Conservation (phyloP, 2,113 vertebrate species). For the Octodon degus region DNA sequence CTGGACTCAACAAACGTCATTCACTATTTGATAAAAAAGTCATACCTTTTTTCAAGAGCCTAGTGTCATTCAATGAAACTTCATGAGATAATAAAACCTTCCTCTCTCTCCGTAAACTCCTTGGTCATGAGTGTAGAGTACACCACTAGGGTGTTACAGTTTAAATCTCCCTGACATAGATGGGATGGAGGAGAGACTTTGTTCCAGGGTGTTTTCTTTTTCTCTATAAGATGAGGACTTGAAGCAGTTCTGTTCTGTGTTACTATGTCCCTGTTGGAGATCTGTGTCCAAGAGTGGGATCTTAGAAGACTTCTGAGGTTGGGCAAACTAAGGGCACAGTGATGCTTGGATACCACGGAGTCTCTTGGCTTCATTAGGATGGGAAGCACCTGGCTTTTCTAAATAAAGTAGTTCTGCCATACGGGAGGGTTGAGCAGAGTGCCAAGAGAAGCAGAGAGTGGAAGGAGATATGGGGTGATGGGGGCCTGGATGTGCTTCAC, state of each 20-base stretch:
- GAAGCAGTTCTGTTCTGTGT: neutral
- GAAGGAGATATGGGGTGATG: neutral
- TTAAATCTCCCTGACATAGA: neutral
- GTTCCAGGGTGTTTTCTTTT: neutral
- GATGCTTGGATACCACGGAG: conserved; percentile 43
- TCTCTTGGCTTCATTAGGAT: conserved; percentile 37
- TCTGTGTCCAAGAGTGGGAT: neutral
- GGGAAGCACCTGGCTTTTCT: conserved; percentile 60
- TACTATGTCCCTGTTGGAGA: neutral
- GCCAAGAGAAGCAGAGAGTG: neutral
- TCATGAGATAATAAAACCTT: neutral
- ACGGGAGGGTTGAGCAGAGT: neutral
- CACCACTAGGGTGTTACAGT: neutral
- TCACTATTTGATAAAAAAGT: neutral
- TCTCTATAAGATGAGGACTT: neutral
- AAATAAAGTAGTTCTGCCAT: conserved; percentile 50
- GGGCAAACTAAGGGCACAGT: neutral
- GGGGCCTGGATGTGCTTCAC: neutral
- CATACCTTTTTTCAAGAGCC: neutral
- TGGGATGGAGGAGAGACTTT: neutral
- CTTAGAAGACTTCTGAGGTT: neutral
- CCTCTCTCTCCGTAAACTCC: neutral
- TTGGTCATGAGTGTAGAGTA: neutral
- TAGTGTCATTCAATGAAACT: neutral
- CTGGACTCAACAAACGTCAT: neutral